Base-by-base conservation (phyloP, 1,140 invertebrate species). In the Pachypsylla venusta region DNA sequence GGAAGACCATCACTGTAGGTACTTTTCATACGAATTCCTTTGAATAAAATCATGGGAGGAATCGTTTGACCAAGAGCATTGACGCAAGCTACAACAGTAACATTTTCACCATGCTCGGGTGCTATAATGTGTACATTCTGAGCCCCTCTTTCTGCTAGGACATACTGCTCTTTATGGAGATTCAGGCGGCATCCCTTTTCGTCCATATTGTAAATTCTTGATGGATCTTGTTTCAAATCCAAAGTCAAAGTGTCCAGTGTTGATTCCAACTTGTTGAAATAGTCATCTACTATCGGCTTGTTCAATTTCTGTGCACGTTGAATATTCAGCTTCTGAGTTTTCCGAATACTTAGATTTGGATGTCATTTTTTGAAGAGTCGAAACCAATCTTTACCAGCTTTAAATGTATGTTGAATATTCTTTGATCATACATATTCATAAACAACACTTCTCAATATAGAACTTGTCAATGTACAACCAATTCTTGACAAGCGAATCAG, bases 11-110 rank as follows among this genome's bases (percentile, higher is more conserved):
- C 66, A 10, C 54, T 58, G 26, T 64, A 67, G 56, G 67, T 64
- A 25, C 61, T 60, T 55, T 70, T 69, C 40, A 68, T 58, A 22
- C 69, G 53, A 1, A 65, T 67, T 35, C 69, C 69, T 61, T 70
- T 70, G 57, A 73, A 75, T 14, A 72, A 27, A 35, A 72, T 70
- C 64, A 69, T 70, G 42, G 71, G 66, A 2, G 68, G 68, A 53
- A 72, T 66, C 30, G 58, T 58, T 12, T 60, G 24, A 40, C 70
- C 68, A 16, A 66, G 7, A 57, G 69, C 69, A 67, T 68, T 73
- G 4, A 53, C 67, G 64, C 70, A 72, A 22, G 62, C 63, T 0
- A 69, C 69, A 54, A 72, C 63, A 1, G 70, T 73, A 1, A 71
- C 69, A 57, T 53, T 53, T 19, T 72, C 66, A 14, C 63, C 68